Base-by-base conservation (phyloP, 2,888 invertebrate species). In the Chaetoderma sp. region DNA sequence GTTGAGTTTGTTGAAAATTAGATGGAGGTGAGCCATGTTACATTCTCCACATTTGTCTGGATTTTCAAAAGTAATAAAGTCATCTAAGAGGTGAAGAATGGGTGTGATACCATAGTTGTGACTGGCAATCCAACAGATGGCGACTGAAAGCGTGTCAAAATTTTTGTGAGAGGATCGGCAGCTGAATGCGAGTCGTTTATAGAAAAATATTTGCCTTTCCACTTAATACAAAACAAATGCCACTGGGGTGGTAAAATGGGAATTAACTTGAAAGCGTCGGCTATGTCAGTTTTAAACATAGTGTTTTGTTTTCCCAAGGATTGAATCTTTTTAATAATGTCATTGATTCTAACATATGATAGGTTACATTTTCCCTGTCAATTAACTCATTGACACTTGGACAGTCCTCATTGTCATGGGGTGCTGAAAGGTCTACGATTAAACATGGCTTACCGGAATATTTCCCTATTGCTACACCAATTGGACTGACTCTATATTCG, bases 191-290 rank as follows among this genome's bases (percentile, higher is more conserved):
- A 42, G 18, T 42, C 57, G 2, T 8, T 23, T 57, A 25, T 56
- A 56, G 32, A 56, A 56, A 56, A 56, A 62, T 13, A 44, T 33
- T 27, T n/a, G n/a, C 33, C 27, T 18, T 56, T 25, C 56, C 56
- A 56, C 16, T 36, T 36, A 21, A 56, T n/a, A 13, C 56, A 10
- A 56, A 23, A 27, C n/a, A 36, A 25, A n/a, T 18, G 56, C 39
- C 56, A 56, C 56, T 23, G 18, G 39, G 33, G 18, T 10, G 47
- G 47, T n/a, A 8, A 10, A n/a, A 16, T 36, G 10, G 54, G 54
- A n/a, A 50, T 33, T 8, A n/a, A 44, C 28, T 60, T 54, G 30
- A 61, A 61, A 13, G 61, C 61, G 54, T 61, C 54, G 2, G 23
- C 6, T 18, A 61, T 61, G 21, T 61, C 61, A 5, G 21, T 18